Evolutionary conservation across 2,888 invertebrate species (phyloP), one percentile per base, ranked within the genome.

Genomic region (Polydrusus cervinus): DNA sequence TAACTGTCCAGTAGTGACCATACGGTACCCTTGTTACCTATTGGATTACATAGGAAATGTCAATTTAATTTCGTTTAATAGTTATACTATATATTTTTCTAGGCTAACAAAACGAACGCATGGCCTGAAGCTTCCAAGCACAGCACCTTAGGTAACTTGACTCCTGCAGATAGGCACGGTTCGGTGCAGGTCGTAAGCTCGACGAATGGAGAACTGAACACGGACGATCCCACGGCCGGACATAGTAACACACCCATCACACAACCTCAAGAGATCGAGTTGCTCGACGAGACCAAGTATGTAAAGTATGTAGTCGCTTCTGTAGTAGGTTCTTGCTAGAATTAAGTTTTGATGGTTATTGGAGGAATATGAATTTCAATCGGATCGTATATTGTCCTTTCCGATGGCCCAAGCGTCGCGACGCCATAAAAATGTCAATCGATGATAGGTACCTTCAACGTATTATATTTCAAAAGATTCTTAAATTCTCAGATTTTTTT

Each of bases 141-240:
- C 86, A 93, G 93, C 84, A 92, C 92, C 82, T 90, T 95, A 83
- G 96, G 93, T 86, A 95, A 95, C 88, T 91, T 96, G 86, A 96
- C 96, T 83, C 96, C 97, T 83, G 97, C 97, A 82, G 97, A 97
- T 90, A 92, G 97, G 89, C 97, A 97, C 88, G 98, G 97, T 88
- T 98, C 97, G 86, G 97, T 98, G 84, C 97, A 97, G 94, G 98
- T 98, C 90, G 97, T 98, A 86, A 97, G 97, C 89, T 98, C 98
- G 80, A 97, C 97, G 81, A 98, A 98, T 89, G 98, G 97, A 83
- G 97, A 97, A 90, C 89, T 97, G 84, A 96, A 95, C 80, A 94
- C 95, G 80, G 98, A 98, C 88, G 98, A 98, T 89, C 97, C 97
- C 34, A 97, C 96, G 71, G 97, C 97, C 78, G 97, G 97, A 78